Percentiles rank a stretch among this genome's conserved stretches.
These are phyloP conservation scores for Cydia splendana DNA, from an alignment of 1,140 invertebrate genomes.

Conservation along the genomic window DNA sequence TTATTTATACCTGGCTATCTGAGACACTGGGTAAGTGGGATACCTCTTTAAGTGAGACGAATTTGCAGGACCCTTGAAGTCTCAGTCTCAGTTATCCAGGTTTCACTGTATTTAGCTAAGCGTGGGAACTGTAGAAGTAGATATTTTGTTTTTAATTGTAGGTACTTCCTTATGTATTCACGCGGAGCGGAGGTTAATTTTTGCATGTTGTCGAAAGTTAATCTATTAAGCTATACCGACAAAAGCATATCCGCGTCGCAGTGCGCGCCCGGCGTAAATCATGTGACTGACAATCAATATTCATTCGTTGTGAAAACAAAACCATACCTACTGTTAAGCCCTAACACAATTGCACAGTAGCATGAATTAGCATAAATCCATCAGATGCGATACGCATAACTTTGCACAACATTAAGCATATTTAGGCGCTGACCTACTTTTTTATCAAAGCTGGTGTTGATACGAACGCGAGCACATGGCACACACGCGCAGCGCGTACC, in stretches of 20 bases:
- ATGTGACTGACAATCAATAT: background rate
- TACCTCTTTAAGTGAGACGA: no score
- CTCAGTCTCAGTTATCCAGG: no score
- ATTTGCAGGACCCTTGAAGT: no score
- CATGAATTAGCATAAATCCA: slow-evolving; percentile 63
- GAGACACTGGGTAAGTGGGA: no score
- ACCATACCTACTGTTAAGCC: background rate
- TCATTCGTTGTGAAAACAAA: slow-evolving; percentile 8
- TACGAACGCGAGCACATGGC: slow-evolving; percentile 41
- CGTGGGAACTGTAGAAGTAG: no score
- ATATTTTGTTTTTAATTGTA: no score
- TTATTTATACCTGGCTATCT: no score
- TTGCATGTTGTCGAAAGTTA: no score
- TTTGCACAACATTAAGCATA: slow-evolving; percentile 63
- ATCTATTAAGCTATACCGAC: no score
- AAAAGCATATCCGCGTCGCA: background rate
- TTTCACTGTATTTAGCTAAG: no score
- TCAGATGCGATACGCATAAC: slow-evolving; percentile 59
- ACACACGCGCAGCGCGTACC: slow-evolving; percentile 19
- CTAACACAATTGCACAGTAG: slow-evolving; percentile 43
- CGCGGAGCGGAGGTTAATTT: no score
- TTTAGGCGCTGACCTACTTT: slow-evolving; percentile 68
- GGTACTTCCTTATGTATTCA: no score
- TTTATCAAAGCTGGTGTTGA: slow-evolving; percentile 60
- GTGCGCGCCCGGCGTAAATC: background rate